A percentile compares a stretch with the other conserved stretches of the same genome.
Conservation (phyloP, 2,797 vertebrate species). For the Podarcis siculus region DNA sequence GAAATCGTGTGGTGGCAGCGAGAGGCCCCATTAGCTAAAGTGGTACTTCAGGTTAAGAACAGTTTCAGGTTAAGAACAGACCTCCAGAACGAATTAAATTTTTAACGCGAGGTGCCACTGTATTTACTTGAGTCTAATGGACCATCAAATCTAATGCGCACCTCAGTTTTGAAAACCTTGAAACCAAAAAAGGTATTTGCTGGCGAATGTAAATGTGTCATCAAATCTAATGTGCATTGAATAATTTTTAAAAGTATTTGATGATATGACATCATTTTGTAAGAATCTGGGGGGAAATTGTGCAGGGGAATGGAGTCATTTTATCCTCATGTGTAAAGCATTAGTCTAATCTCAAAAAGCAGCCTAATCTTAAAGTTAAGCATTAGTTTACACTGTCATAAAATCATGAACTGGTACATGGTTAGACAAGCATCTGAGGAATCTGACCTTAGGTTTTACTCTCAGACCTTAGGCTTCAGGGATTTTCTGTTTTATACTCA, state of each 20-base stretch:
- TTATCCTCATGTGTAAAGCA: neutral
- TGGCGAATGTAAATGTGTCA: no score
- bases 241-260: neutral
- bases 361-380: neutral
- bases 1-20: no score
- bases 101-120: no score
- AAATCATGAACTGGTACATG: neutral
- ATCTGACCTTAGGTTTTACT: neutral
- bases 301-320: neutral
- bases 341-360: conserved; percentile 9
- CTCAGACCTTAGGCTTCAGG: neutral
- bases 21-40: no score
- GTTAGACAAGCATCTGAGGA: neutral
- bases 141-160: no score
- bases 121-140: no score
- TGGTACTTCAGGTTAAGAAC: no score
- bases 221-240: neutral
- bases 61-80: no score
- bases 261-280: conserved; percentile 20
- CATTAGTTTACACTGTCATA: neutral
- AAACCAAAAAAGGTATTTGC: no score
- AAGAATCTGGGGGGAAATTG: conserved; percentile 24
- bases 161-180: no score
- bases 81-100: no score
- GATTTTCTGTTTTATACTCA: neutral